Evolutionary conservation across 2,888 invertebrate genomes (phyloP).

Genomic region (Nomada ruficornis): DNA sequence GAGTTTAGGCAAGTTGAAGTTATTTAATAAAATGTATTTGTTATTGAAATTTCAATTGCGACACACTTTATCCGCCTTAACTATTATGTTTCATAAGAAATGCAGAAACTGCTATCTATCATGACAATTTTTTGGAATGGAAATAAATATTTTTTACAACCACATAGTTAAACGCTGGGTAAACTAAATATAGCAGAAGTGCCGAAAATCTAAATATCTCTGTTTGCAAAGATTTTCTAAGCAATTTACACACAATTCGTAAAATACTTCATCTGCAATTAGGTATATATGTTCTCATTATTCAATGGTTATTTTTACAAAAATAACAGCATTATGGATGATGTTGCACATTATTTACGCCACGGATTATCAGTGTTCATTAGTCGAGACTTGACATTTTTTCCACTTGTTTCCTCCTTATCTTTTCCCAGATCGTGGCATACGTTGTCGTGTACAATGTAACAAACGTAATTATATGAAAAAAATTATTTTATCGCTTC

Average conservation of each 20-base stretch:
- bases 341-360: background rate
- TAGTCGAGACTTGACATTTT: background rate
- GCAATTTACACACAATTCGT: background rate
- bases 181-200: too few relatives aligned
- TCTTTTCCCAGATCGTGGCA: background rate
- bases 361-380: background rate
- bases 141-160: too few relatives aligned
- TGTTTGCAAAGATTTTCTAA: too few relatives aligned
- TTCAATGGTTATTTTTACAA: background rate
- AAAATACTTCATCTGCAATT: background rate
- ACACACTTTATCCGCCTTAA: too few relatives aligned
- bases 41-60: too few relatives aligned
- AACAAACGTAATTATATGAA: background rate
- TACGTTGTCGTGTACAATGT: slow-evolving; percentile 27
- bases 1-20: too few relatives aligned
- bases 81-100: too few relatives aligned
- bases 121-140: too few relatives aligned
- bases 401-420: slow-evolving; percentile 7
- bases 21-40: too few relatives aligned
- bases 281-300: background rate
- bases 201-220: too few relatives aligned
- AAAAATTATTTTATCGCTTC: slow-evolving; percentile 43
- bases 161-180: too few relatives aligned
- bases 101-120: too few relatives aligned
- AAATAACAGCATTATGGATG: background rate